Evolutionary conservation across 2,888 invertebrate species (phyloP), one percentile per base, ranked within the genome.

Genomic region (Bombylius major): DNA sequence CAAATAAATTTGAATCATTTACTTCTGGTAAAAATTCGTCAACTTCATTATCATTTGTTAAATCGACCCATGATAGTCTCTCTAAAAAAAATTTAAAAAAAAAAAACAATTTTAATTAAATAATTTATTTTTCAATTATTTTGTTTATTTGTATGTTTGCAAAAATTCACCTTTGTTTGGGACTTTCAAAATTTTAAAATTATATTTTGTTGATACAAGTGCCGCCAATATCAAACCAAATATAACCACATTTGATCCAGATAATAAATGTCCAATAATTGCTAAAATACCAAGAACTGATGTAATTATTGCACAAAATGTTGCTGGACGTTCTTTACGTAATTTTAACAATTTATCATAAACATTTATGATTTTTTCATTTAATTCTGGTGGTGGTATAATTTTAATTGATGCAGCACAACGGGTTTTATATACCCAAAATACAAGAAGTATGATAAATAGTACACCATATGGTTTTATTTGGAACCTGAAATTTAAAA

Each of bases 21-120:
- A 65, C 69, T 58, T 74, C 74, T 5, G 70, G 73, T 63, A 74
- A 60, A 60, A 73, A 73, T 61, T 74, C 72, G 59, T 72, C 71
- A 11, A 64, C 62, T 13, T 71, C 69, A 51, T 62, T 63, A 53
- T 68, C 67, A 57, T 64, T 64, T 5, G 65, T 52, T 58, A 63
- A 65, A 55, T 65, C 67, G 4, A 66, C 56, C 67, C 66, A 69
- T 44, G 65, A 61, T 46, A 65, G 66, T 57, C 64, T 69, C 62
- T 58, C 54, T 58, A 54, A 23, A 56, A 52, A 33, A 51, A n/a
- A n/a, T n/a, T 53, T 46, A 48, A 48, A 54, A 44, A 56, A 9
- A 46, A 53, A 54, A 52, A 47, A 51, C 23, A 36, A 44, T 11
- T 23, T 23, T 23, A 23, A 23, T 23, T 23, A 2, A 23, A 23